Evolutionary conservation across 2,888 invertebrate genomes (phyloP).

Genomic region (Salticus scenicus): DNA sequence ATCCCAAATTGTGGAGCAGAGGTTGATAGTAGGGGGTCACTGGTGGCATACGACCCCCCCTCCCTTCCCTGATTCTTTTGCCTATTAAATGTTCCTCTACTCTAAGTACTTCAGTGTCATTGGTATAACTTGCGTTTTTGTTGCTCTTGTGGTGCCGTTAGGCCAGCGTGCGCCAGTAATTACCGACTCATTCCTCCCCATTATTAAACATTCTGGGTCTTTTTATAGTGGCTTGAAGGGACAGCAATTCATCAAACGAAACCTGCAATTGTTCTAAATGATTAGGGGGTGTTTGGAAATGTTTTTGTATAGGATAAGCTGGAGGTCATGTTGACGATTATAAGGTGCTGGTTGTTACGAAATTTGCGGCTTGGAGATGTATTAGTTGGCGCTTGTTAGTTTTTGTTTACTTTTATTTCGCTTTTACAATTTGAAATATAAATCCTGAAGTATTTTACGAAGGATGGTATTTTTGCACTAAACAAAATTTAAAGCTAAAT

Average conservation of each 20-base stretch:
- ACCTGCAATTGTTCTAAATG: constrained; percentile 61
- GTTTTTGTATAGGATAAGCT: background rate
- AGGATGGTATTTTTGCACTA: too few species aligned
- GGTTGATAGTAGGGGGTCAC: background rate
- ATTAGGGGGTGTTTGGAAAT: constrained; percentile 32
- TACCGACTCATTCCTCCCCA: constrained; percentile 35
- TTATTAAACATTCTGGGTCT: constrained; percentile 30
- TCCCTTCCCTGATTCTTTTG: constrained; percentile 1
- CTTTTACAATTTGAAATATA: too few species aligned
- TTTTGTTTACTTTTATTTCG: too few species aligned
- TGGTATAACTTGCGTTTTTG: background rate
- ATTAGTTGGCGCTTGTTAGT: too few species aligned
- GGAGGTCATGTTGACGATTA: background rate
- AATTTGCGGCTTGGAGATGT: background rate
- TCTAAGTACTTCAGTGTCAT: background rate
- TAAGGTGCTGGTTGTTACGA: background rate
- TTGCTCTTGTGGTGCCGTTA: constrained; percentile 2
- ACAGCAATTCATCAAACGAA: constrained; percentile 61
- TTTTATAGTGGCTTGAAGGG: constrained; percentile 32
- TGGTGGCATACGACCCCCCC: background rate
- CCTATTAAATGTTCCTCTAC: background rate
- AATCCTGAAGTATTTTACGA: too few species aligned
- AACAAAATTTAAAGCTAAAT: too few species aligned
- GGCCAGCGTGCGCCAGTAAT: constrained; percentile 48
- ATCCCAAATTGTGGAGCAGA: constrained; percentile 25